Conservation (phyloP, 2,797 vertebrate species). For the Chelonia mydas region DNA sequence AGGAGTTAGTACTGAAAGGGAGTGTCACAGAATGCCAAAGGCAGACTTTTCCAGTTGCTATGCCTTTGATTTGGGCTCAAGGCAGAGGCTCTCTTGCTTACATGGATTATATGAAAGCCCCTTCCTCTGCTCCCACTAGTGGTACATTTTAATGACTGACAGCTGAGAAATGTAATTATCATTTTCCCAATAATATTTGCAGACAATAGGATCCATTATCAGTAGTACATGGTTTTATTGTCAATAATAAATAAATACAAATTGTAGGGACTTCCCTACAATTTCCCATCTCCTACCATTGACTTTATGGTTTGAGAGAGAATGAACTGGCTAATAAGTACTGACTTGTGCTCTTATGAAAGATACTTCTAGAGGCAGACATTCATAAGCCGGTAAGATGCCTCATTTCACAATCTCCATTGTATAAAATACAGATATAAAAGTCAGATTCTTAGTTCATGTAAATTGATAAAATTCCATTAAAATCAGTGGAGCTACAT, state of each 20-base stretch:
- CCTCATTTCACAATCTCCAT: not conserved
- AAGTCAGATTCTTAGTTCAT: not conserved
- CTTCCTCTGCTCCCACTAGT: not conserved
- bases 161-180: not conserved
- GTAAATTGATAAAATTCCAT: not conserved
- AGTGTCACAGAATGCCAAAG: not conserved
- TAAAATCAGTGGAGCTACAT: not conserved
- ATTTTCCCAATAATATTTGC: not conserved
- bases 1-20: not conserved
- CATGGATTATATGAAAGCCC: not conserved
- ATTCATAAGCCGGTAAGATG: not conserved
- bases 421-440: not conserved
- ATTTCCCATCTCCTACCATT: not conserved
- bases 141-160: not conserved
- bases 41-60: not conserved
- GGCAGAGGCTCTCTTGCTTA: not conserved
- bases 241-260: not conserved
- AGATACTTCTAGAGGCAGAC: rapidly evolving
- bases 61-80: not conserved
- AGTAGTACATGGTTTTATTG: not conserved
- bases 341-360: not conserved
- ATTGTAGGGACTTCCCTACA: not conserved
- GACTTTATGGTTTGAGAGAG: not conserved
- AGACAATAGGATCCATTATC: not conserved
- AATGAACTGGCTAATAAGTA: not conserved